Evolutionary conservation across 1,140 invertebrate species (phyloP), one percentile per base, ranked within the genome.

Genomic region (Drosophila sp.): DNA sequence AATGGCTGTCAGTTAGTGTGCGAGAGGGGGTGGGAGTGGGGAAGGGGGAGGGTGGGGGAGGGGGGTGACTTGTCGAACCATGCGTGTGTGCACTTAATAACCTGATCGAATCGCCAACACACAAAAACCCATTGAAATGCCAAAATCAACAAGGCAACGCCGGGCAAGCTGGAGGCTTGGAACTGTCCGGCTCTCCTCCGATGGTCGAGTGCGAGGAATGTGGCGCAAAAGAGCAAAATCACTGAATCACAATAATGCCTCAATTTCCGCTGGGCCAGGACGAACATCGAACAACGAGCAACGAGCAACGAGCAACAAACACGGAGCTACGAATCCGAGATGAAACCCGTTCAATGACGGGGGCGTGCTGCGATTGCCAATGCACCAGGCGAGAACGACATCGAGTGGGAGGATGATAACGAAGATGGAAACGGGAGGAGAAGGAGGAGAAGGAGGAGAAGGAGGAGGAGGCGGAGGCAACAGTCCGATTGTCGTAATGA

Each of bases 231-330:
- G 82, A 75, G 72, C 83, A 79, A 89, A 87, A 82, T 87, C 82
- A 87, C 67, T 87, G 82, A 87, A 87, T 89, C 83, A 87, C 82
- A 87, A 89, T 87, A 89, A 89, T 78, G 82, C 82, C 79, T 89
- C 82, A 87, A 87, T 87, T 89, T 87, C 82, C 82, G 82, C 59
- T 71, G 67, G 83, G 58, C 75, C 78, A 65, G 76, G 36, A 56
- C 36, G 9, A 25, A 36, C 14, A 16, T 21, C 14, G 45, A 21
- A 54, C 34, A 32, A 32, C 48, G n/a, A 16, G 8, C 2, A 9
- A 2, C 36, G 53, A 43, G 38, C 48, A 25, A 64, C 72, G 67
- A 76, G n/a, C 34, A 32, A 32, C 48, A 7, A 16, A 14, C 2
- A 9, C 2, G 18, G 53, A 43, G 38, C 48, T 32, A 64, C 72